Conservation (phyloP, 2,888 invertebrate species). For the Conistra vaccinii region DNA sequence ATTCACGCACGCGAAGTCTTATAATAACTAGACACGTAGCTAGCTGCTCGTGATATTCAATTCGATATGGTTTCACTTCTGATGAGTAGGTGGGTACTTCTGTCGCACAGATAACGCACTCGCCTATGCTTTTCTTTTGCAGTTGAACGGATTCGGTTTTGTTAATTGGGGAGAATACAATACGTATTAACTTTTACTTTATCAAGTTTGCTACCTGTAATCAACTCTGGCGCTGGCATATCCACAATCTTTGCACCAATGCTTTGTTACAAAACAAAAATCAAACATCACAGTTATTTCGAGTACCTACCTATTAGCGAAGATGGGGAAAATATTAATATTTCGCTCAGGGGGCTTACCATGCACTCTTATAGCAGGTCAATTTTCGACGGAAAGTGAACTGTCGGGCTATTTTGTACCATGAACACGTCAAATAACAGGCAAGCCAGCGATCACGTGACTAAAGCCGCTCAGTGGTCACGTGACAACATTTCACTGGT, state of each 20-base stretch:
- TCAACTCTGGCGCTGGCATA: not conserved
- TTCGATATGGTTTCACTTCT: constrained; percentile 89
- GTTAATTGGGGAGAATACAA: not conserved
- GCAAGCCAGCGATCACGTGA: no score
- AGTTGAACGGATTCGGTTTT: constrained; percentile 28
- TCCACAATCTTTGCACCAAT: not conserved
- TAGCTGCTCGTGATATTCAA: constrained; percentile 83
- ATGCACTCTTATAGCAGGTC: no score
- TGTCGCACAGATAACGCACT: constrained; percentile 67
- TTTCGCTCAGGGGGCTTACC: no score
- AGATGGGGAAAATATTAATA: not conserved
- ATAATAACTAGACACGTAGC: constrained; percentile 82
- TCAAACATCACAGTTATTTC: not conserved
- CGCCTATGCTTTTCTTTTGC: constrained; percentile 45
- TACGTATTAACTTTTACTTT: not conserved
- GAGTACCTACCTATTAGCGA: not conserved
- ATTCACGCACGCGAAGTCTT: constrained; percentile 82
- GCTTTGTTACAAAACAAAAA: not conserved
- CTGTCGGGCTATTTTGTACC: no score
- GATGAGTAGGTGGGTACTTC: constrained; percentile 70
- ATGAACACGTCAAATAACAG: no score
- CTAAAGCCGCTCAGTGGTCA: no score
- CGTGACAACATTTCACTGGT: no score
- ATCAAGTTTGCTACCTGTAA: not conserved
- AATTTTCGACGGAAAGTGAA: no score